Evolutionary conservation across 2,888 invertebrate genomes (phyloP), one percentile per base, ranked within the genome.

Genomic region (Aromia moschata): DNA sequence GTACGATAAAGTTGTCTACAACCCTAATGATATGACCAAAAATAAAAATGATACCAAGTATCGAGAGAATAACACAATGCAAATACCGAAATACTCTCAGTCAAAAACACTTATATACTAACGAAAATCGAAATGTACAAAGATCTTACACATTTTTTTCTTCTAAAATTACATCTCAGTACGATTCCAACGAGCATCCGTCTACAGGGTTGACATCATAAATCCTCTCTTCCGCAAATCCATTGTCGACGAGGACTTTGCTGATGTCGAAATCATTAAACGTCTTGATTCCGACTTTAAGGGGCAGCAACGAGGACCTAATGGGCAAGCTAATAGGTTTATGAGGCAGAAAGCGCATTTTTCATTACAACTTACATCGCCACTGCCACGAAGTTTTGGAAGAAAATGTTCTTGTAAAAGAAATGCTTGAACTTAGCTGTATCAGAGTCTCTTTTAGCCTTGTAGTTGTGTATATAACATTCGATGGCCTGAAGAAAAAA

Each of bases 401-500:
- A 66, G 18, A 53, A 56, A 17, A 72, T 54, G 41, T 72, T 63
- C 9, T 60, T 56, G 9, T 64, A 31, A 33, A 71, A 70, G 56
- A 68, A 72, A n/a, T 46, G 17, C 25, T 54, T 60, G 5, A 61
- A 64, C 33, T 64, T 59, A 12, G 56, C 51, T 2, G 7, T 5
- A 14, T 61, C 55, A 18, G 64, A 66, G 17, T 56, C 53, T 16
- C 38, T 44, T 17, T 40, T 65, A 54, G 46, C 63, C 46, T 62
- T 65, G 31, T 67, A 72, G 17, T 68, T 61, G 40, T 65, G 31
- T 4, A 74, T 60, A 4, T 66, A 61, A 45, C 72, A 68, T 59
- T 68, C 63, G 0, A 74, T 52, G 4, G 65, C 67, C 71, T 72
- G 56, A 33, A 68, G 62, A 30, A 11, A 63, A n/a, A n/a, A n/a